Conservation (phyloP, 1,140 invertebrate genomes). For the Philopotamus ludificatus region DNA sequence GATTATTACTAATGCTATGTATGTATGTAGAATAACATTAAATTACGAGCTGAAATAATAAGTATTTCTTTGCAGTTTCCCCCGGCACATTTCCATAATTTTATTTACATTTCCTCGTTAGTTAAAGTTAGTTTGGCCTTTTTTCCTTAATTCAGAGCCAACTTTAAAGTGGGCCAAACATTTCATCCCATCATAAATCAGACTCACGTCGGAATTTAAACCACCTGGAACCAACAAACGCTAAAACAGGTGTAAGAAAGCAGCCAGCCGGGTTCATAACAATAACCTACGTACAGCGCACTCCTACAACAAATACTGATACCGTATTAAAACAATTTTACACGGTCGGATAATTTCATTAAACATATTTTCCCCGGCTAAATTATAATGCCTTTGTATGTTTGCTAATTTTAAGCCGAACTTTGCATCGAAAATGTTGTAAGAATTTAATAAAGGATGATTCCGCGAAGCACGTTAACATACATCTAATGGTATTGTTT, state of each 20-base stretch:
- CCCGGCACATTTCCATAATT: too few species aligned
- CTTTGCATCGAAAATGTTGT: not conserved
- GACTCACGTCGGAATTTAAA: slow-evolving; percentile 6
- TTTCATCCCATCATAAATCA: slow-evolving; percentile 10
- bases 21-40: too few species aligned
- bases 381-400: not conserved
- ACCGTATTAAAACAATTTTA: not conserved
- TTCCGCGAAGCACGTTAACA: not conserved
- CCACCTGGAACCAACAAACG: slow-evolving; percentile 15
- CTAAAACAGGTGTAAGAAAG: not conserved
- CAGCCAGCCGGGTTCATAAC: too few species aligned
- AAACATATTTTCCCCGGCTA: too few species aligned
- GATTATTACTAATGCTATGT: too few species aligned
- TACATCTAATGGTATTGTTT: not conserved
- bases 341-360: not conserved
- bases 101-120: not conserved
- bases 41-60: too few species aligned
- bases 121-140: not conserved
- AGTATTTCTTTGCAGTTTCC: too few species aligned
- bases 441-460: not conserved
- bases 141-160: not conserved
- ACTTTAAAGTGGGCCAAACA: not conserved
- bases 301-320: not conserved
- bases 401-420: not conserved
- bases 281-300: too few species aligned